phyloP scores from a whole-genome alignment of 35 echinoderm and acorn worm genomes.

The Ptychodera flava region DNA sequence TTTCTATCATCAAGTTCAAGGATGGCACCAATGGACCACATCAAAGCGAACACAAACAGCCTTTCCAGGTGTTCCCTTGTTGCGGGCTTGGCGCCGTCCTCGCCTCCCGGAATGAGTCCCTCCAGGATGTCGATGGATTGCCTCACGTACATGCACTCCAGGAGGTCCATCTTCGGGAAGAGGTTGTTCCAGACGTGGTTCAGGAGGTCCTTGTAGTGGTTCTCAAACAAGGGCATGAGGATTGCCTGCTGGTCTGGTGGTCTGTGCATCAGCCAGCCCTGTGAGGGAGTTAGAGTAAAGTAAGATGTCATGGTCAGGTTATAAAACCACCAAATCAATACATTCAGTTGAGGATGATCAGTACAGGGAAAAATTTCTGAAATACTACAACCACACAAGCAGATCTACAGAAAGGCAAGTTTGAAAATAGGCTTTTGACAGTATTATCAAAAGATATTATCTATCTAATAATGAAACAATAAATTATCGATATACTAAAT shows the following conservation, averaged over 20 bases:
- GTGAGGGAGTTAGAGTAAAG: slow-evolving; percentile 6
- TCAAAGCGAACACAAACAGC: slow-evolving; percentile 83
- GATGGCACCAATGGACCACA: slow-evolving; percentile 96
- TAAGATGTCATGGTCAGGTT: too few species aligned
- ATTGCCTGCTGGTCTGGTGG: slow-evolving; percentile 74
- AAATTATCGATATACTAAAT: too few species aligned
- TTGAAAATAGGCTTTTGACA: too few species aligned
- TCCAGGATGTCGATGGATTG: slow-evolving; percentile 80
- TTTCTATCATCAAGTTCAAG: slow-evolving; percentile 92
- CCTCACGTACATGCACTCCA: slow-evolving; percentile 92
- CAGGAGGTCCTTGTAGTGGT: slow-evolving; percentile 72
- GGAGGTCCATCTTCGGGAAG: slow-evolving; percentile 72
- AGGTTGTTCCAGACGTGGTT: slow-evolving; percentile 51
- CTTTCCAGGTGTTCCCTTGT: slow-evolving; percentile 79
- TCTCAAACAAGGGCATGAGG: slow-evolving; percentile 68
- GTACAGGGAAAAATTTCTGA: too few species aligned
- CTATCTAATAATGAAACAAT: too few species aligned
- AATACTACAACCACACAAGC: too few species aligned
- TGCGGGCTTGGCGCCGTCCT: slow-evolving; percentile 62
- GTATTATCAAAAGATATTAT: too few species aligned
- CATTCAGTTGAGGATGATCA: too few species aligned
- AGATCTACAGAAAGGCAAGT: too few species aligned
- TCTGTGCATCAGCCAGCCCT: slow-evolving; percentile 94
- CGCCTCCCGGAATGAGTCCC: slow-evolving; percentile 71
- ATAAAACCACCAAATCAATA: too few species aligned